Conservation (phyloP, 2,113 vertebrate species). For the Proteles cristata region DNA sequence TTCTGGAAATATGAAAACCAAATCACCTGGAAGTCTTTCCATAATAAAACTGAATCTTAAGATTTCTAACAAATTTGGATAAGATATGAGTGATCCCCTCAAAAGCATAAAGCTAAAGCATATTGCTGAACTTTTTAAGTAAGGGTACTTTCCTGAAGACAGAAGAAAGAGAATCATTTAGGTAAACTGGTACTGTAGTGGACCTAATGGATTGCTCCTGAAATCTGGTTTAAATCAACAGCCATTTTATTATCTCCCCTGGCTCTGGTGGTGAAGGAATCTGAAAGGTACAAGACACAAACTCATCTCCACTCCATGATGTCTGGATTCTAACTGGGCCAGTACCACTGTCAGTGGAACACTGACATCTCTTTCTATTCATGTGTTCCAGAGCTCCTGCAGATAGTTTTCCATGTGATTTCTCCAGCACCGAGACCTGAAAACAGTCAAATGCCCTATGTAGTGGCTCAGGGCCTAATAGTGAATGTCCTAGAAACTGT, state of each 20-base stretch:
- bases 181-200: background rate
- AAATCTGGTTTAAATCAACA: constrained; percentile 14
- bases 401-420: background rate
- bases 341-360: background rate
- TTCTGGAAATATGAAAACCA: background rate
- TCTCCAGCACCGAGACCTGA: background rate
- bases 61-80: background rate
- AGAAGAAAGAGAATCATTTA: background rate
- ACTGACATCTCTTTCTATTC: background rate
- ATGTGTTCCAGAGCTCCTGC: background rate
- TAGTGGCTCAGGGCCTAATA: background rate
- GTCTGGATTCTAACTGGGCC: background rate
- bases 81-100: background rate
- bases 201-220: background rate
- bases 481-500: background rate
- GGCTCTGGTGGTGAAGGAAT: background rate
- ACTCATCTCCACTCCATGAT: background rate
- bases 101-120: background rate
- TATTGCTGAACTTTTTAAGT: constrained; percentile 28
- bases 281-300: background rate
- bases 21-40: background rate
- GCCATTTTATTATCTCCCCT: background rate
- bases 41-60: constrained; percentile 18
- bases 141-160: background rate
- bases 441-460: background rate